Evolutionary conservation across 2,888 invertebrate genomes (phyloP).

Genomic region (Stratiomys singularior): DNA sequence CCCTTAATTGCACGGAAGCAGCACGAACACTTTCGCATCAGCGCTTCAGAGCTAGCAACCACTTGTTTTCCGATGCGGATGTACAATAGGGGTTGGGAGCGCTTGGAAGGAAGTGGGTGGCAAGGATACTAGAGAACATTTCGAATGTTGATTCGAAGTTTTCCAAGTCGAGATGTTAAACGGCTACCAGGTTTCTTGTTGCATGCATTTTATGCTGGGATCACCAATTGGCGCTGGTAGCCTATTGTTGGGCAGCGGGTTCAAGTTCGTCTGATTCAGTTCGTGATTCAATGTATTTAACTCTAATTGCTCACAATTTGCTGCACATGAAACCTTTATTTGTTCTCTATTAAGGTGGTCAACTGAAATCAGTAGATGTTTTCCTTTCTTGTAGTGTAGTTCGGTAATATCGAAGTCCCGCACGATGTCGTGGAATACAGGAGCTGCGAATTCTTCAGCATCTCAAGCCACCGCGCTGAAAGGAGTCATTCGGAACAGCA

Average conservation of each 20-base stretch:
- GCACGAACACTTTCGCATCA: background rate
- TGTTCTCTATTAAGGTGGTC: background rate
- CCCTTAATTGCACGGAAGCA: background rate
- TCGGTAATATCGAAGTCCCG: background rate
- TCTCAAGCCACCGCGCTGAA: constrained; percentile 61
- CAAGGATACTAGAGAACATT: too few relatives aligned
- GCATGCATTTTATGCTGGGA: background rate
- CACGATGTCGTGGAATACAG: constrained; percentile 17
- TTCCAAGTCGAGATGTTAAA: background rate
- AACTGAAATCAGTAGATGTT: background rate
- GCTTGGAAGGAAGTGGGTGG: too few relatives aligned
- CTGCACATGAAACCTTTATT: constrained; percentile 29
- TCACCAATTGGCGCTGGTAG: background rate
- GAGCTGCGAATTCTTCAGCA: constrained; percentile 57
- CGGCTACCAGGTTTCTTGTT: background rate
- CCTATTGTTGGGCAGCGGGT: background rate
- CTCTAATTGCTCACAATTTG: constrained; percentile 29
- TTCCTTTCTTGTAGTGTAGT: constrained; percentile 12
- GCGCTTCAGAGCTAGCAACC: too few relatives aligned
- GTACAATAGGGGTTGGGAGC: too few relatives aligned
- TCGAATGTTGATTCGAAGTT: too few relatives aligned
- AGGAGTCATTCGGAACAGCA: constrained; percentile 61
- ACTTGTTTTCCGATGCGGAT: too few relatives aligned
- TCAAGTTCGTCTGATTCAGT: constrained; percentile 3
- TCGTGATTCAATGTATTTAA: constrained; percentile 39